Evolutionary conservation across 2,888 invertebrate genomes (phyloP).

Genomic region (Acronicta aceris): DNA sequence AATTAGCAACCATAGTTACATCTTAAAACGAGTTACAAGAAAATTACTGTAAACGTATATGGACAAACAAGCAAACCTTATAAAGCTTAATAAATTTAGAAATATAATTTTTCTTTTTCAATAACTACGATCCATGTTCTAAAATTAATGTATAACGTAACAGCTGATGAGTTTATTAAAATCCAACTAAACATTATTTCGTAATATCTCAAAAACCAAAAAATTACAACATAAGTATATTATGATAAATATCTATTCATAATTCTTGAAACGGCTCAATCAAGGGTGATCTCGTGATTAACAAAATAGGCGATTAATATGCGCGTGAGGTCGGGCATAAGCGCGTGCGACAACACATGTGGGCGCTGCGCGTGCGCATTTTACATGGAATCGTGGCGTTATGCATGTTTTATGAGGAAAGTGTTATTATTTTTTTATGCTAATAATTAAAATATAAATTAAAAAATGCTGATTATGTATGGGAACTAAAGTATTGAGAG

Average conservation of each 20-base stretch:
- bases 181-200: conserved; percentile 20
- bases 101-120: too few species aligned
- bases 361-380: conserved; percentile 49
- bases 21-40: too few species aligned
- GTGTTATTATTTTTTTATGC: conserved; percentile 47
- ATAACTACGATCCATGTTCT: too few species aligned
- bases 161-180: neutral
- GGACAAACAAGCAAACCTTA: too few species aligned
- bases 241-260: conserved; percentile 6
- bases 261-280: conserved; percentile 43
- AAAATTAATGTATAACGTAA: neutral
- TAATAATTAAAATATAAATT: conserved; percentile 13
- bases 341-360: conserved; percentile 55
- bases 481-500: neutral
- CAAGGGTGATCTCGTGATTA: conserved; percentile 48
- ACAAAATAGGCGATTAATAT: conserved; percentile 50
- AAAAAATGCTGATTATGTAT: neutral
- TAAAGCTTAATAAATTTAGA: too few species aligned
- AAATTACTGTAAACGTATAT: too few species aligned
- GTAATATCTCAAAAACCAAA: conserved; percentile 29
- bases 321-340: conserved; percentile 30
- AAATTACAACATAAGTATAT: conserved; percentile 30
- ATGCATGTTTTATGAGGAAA: conserved; percentile 51
- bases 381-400: conserved; percentile 41
- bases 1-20: too few species aligned